Evolutionary conservation across 2,888 invertebrate species (phyloP).

Genomic region (Drosophila hawaiiensis): DNA sequence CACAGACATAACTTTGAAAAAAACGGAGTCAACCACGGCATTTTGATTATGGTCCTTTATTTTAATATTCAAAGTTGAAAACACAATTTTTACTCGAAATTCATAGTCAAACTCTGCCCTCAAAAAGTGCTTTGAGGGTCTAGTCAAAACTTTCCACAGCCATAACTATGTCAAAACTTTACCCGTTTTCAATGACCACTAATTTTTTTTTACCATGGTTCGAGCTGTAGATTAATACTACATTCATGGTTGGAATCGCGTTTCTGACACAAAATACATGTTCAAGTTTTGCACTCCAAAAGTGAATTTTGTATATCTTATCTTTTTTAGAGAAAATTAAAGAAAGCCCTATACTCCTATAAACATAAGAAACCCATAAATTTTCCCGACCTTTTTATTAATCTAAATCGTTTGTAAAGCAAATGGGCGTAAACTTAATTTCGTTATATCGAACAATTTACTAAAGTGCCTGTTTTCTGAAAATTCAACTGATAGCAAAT

Average conservation of each 20-base stretch:
- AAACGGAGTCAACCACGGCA: neutral
- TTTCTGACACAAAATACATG: neutral
- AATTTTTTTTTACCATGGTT: neutral
- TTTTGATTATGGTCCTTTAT: neutral
- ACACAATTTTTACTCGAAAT: neutral
- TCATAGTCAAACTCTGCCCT: neutral
- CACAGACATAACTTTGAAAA: neutral
- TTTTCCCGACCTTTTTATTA: neutral
- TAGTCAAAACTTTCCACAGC: neutral
- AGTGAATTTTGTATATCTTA: fast-evolving
- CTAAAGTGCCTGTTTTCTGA: neutral
- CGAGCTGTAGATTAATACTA: neutral
- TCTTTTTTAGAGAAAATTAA: neutral
- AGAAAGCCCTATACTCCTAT: neutral
- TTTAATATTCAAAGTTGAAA: neutral
- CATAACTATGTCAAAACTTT: neutral
- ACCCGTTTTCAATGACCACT: neutral
- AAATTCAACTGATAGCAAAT: constrained; percentile 14
- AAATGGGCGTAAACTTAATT: constrained; percentile 6
- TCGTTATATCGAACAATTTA: neutral
- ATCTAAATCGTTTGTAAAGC: constrained; percentile 4
- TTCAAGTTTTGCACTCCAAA: neutral
- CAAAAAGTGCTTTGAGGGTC: neutral
- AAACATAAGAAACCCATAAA: neutral
- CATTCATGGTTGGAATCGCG: neutral